A percentile compares a stretch with the other conserved stretches of the same genome.
Evolutionary conservation across 1,140 invertebrate species (phyloP).

Genomic region (Drosophila sp.): DNA sequence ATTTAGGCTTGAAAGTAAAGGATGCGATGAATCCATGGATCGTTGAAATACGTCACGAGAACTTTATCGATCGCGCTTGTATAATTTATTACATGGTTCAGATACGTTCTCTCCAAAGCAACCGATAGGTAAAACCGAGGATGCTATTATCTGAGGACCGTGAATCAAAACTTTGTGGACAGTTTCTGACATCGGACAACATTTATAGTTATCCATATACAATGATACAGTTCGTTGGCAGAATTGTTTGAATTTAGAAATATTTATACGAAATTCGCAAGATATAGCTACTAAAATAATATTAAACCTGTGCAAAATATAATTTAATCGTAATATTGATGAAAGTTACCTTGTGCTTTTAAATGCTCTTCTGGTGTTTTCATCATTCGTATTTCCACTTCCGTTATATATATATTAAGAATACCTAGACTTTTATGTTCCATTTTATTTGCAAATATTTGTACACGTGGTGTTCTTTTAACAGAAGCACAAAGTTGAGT

Average conservation of each 20-base stretch:
- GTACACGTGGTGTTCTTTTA: too few species aligned
- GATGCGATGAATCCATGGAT: slow-evolving; percentile 8
- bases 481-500: too few species aligned
- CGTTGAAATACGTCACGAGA: slow-evolving; percentile 1
- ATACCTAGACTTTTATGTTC: neutral
- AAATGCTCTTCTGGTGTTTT: slow-evolving; percentile 3
- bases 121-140: too few species aligned
- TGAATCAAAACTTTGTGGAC: too few species aligned
- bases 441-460: too few species aligned
- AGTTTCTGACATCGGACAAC: too few species aligned
- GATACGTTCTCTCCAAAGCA: slow-evolving; percentile 2
- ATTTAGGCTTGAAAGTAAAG: slow-evolving; percentile 4
- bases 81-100: neutral
- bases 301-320: slow-evolving; percentile 7
- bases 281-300: slow-evolving; percentile 6
- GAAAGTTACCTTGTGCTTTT: slow-evolving; percentile 19
- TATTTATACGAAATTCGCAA: too few species aligned
- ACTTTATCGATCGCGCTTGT: neutral
- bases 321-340: slow-evolving; percentile 14
- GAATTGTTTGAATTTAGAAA: too few species aligned
- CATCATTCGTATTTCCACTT: neutral
- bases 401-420: slow-evolving; percentile 4
- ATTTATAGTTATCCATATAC: too few species aligned
- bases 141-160: too few species aligned
- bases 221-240: too few species aligned